These are phyloP conservation scores for Hypotaenidia okinawae DNA, from an alignment of 2,797 vertebrate species.

Conservation along the genomic window DNA sequence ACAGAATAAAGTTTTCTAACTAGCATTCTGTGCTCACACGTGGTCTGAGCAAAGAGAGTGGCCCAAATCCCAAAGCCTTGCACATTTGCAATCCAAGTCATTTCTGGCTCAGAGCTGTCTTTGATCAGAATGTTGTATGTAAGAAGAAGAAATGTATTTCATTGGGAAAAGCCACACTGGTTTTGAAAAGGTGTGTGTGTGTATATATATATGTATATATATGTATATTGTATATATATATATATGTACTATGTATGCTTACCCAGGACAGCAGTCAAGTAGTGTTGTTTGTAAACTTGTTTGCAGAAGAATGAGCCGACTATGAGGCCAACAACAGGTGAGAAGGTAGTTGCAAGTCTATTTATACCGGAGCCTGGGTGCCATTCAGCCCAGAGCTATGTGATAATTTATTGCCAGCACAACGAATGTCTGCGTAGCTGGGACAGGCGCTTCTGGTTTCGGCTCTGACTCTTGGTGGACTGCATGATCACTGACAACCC, in stretches of 20 bases:
- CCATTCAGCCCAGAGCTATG: background rate
- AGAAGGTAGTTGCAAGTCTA: background rate
- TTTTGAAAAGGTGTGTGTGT: background rate
- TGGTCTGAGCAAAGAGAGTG: background rate
- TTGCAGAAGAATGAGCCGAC: background rate
- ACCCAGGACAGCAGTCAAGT: background rate
- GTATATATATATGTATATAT: no score
- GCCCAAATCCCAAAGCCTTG: background rate
- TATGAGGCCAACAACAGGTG: background rate
- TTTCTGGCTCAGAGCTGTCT: background rate
- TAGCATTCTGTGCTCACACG: background rate
- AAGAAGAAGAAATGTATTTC: background rate
- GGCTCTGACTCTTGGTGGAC: background rate
- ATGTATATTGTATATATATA: no score
- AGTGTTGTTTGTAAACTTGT: background rate
- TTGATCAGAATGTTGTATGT: background rate
- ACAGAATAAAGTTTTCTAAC: background rate
- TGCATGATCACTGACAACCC: background rate
- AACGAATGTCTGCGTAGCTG: background rate
- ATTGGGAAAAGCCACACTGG: background rate
- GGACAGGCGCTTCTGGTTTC: background rate
- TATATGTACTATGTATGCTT: no score
- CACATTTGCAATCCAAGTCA: background rate
- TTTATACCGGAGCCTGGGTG: background rate
- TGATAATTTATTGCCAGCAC: background rate